phyloP scores from a whole-genome alignment of 2,797 vertebrate species.

The Phaenicophaeus curvirostris region DNA sequence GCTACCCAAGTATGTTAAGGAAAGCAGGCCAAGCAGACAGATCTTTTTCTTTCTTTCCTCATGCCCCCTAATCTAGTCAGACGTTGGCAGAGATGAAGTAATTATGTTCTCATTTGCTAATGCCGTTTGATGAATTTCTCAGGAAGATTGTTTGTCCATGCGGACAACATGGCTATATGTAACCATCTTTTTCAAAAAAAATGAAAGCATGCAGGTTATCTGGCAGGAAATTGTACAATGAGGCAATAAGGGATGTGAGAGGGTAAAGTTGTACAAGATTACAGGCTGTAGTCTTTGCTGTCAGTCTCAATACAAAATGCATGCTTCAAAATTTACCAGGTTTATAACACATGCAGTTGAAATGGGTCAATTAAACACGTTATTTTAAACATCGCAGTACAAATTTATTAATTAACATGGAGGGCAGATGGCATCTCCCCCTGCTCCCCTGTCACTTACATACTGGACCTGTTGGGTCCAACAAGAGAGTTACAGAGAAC shows the following conservation, averaged over 20 bases:
- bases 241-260: background rate
- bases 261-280: background rate
- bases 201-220: background rate
- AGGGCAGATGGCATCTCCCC: background rate
- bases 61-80: background rate
- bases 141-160: background rate
- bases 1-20: background rate
- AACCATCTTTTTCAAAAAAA: background rate
- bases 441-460: background rate
- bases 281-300: background rate
- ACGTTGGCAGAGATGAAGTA: background rate
- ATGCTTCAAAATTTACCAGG: background rate
- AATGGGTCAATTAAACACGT: background rate
- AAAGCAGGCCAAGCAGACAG: background rate
- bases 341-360: background rate
- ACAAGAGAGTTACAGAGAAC: background rate
- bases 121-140: constrained; percentile 14
- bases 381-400: background rate
- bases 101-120: background rate
- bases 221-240: background rate
- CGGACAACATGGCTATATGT: background rate
- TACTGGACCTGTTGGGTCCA: background rate
- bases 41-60: background rate
- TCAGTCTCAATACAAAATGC: background rate
- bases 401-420: background rate